phyloP scores from a whole-genome alignment of 2,888 invertebrate species.

The Anorthoa munda region DNA sequence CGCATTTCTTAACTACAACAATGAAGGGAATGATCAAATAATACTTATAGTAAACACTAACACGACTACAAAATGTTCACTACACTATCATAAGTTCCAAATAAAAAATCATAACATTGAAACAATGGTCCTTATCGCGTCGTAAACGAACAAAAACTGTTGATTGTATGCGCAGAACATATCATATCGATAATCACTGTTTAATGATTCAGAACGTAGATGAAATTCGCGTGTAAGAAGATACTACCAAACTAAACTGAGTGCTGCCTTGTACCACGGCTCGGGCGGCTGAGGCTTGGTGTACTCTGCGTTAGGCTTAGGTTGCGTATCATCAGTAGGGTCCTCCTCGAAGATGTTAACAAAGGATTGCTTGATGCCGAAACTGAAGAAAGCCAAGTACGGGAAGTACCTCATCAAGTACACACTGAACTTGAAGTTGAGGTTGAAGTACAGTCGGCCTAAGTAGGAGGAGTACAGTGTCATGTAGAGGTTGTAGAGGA shows the following conservation, averaged over 20 bases:
- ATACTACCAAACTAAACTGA: slow-evolving; percentile 75
- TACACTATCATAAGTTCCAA: slow-evolving; percentile 11
- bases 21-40: slow-evolving; percentile 22
- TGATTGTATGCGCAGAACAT: slow-evolving; percentile 22
- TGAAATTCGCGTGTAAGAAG: neutral
- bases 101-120: slow-evolving; percentile 3
- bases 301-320: slow-evolving; percentile 82
- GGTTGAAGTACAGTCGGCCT: slow-evolving; percentile 92
- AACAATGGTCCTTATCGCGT: slow-evolving; percentile 31
- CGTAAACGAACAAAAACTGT: slow-evolving; percentile 18
- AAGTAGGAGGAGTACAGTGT: slow-evolving; percentile 84
- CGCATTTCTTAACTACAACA: neutral
- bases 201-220: slow-evolving; percentile 9
- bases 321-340: slow-evolving; percentile 77
- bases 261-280: slow-evolving; percentile 75
- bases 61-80: slow-evolving; percentile 22
- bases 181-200: slow-evolving; percentile 33
- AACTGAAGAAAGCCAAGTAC: slow-evolving; percentile 92
- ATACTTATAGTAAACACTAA: slow-evolving; percentile 18
- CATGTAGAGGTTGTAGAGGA: slow-evolving; percentile 65
- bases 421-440: slow-evolving; percentile 90
- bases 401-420: slow-evolving; percentile 93
- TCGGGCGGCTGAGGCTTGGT: slow-evolving; percentile 67
- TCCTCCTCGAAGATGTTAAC: slow-evolving; percentile 91
- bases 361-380: slow-evolving; percentile 91